Conservation (phyloP, 2,888 invertebrate genomes). For the Drosophila sordidula region DNA sequence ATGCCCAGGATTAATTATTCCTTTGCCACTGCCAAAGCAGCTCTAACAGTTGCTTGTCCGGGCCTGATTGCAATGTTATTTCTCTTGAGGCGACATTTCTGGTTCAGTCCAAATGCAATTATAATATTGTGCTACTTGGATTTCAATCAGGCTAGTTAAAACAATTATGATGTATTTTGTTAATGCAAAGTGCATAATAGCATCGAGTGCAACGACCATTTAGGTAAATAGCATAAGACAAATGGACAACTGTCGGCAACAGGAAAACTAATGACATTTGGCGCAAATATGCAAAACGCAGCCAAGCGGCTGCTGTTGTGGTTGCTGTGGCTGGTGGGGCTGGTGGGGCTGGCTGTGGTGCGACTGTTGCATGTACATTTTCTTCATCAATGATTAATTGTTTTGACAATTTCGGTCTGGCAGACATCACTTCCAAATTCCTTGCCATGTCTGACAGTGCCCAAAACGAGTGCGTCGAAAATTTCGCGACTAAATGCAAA, state of each 20-base stretch:
- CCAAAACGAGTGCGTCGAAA: slow-evolving; percentile 40
- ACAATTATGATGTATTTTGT: slow-evolving; percentile 37
- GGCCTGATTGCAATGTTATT: slow-evolving; percentile 7
- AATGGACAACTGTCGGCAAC: slow-evolving; percentile 40
- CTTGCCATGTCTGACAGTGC: slow-evolving; percentile 44
- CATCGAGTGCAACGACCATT: slow-evolving; percentile 18
- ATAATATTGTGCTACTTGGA: slow-evolving; percentile 2
- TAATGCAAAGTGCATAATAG: slow-evolving; percentile 20
- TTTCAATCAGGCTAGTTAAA: slow-evolving; percentile 26
- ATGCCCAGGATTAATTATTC: slow-evolving; percentile 18
- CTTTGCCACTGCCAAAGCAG: slow-evolving; percentile 2
- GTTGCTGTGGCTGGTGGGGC: slow-evolving; percentile 14
- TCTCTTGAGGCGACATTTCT: slow-evolving; percentile 23
- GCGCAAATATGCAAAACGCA: slow-evolving; percentile 49
- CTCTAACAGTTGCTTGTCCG: neutral
- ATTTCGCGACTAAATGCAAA: slow-evolving; percentile 49
- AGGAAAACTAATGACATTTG: slow-evolving; percentile 61
- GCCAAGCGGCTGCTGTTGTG: slow-evolving; percentile 28
- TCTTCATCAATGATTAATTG: slow-evolving; percentile 81
- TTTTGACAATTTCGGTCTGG: slow-evolving; percentile 73
- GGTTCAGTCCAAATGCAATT: slow-evolving; percentile 3
- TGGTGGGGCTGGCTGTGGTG: slow-evolving; percentile 21
- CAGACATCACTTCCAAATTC: slow-evolving; percentile 59
- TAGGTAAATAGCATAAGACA: slow-evolving; percentile 22
- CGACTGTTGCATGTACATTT: slow-evolving; percentile 65